These are phyloP conservation scores for Cephus spinipes DNA, from an alignment of 2,888 invertebrate species.

Conservation along the genomic window DNA sequence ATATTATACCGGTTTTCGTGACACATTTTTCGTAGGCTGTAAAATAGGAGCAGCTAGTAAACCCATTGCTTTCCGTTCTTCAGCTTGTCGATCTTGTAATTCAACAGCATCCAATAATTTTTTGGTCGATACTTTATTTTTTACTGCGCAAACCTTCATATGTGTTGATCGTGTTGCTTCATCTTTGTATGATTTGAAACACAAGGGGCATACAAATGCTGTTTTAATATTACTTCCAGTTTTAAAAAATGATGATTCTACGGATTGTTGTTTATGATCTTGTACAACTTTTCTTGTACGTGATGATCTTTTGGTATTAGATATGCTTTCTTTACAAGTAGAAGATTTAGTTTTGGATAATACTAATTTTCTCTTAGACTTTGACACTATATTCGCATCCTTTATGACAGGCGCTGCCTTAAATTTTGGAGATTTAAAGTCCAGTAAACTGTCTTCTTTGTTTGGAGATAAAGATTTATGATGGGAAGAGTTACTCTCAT, in stretches of 20 bases:
- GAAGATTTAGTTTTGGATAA: conserved; percentile 17
- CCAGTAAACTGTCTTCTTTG: conserved; percentile 51
- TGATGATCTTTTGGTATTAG: conserved; percentile 1
- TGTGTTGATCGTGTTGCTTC: conserved; percentile 45
- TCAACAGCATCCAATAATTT: conserved; percentile 60
- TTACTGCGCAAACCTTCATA: conserved; percentile 63
- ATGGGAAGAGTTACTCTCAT: neutral
- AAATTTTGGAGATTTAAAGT: conserved; percentile 55
- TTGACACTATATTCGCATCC: conserved; percentile 25
- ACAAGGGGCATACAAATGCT: conserved; percentile 58
- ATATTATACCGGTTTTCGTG: conserved; percentile 17
- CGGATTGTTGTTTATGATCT: conserved; percentile 41
- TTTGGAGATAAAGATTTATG: conserved; percentile 2
- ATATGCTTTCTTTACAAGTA: conserved; percentile 8
- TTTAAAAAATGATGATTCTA: conserved; percentile 57
- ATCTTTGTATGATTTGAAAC: conserved; percentile 57
- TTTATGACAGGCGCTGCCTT: neutral
- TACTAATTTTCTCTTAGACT: conserved; percentile 28
- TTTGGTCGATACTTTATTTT: conserved; percentile 59
- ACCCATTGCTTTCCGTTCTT: conserved; percentile 64
- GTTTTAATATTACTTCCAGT: conserved; percentile 30
- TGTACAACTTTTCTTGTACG: neutral
- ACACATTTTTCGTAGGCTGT: conserved; percentile 23
- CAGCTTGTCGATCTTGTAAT: conserved; percentile 63
- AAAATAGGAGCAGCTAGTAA: conserved; percentile 56